A percentile compares a stretch with the other conserved stretches of the same genome.
Conservation (phyloP, 2,888 invertebrate genomes). For the Andricus quercusramuli region DNA sequence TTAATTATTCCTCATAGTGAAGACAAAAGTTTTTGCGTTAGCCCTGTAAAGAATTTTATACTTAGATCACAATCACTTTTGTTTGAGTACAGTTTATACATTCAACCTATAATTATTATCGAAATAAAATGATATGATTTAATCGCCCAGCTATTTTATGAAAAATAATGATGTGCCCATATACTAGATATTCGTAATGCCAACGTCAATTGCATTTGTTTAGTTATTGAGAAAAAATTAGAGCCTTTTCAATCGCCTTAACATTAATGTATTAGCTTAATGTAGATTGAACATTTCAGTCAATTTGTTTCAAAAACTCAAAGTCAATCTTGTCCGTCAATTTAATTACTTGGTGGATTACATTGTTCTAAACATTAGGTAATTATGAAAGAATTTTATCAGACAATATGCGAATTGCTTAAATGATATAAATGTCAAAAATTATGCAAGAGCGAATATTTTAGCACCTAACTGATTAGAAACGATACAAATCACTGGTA, state of each 20-base stretch:
- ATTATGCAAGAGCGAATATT: background rate
- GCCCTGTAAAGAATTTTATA: background rate
- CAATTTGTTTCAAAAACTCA: background rate
- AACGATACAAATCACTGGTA: background rate
- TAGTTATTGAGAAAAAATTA: background rate
- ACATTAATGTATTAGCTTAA: background rate
- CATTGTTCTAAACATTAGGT: background rate
- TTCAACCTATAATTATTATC: background rate
- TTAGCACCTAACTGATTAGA: background rate
- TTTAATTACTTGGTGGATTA: background rate
- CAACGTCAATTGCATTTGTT: constrained; percentile 21
- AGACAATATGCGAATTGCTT: too few relatives aligned
- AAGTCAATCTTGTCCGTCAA: background rate
- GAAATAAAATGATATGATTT: background rate
- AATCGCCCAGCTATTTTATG: background rate
- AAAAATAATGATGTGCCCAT: background rate
- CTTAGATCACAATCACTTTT: background rate
- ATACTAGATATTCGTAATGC: background rate
- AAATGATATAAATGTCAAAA: background rate
- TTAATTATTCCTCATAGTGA: too few relatives aligned
- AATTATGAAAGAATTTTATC: background rate
- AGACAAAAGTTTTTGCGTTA: background rate
- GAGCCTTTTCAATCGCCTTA: background rate
- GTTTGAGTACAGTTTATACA: background rate
- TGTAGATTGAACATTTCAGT: background rate